Conservation (phyloP, 2,888 invertebrate species). For the Lasius fuliginosus region DNA sequence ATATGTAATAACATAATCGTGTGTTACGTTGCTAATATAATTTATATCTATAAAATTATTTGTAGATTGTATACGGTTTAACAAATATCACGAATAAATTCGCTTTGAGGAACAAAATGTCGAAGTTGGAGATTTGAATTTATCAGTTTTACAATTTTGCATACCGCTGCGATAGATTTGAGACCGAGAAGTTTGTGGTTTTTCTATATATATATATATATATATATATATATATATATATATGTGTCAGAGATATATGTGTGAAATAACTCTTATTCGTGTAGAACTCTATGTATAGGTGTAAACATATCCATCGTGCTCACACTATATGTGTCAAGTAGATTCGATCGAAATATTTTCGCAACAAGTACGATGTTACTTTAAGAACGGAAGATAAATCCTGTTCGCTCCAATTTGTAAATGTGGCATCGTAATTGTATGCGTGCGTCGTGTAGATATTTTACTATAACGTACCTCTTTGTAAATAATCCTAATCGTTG, state of each 20-base stretch:
- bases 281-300: slow-evolving; percentile 53
- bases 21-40: background rate
- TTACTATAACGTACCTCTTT: slow-evolving; percentile 58
- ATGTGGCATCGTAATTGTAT: slow-evolving; percentile 62
- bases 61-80: background rate
- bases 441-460: slow-evolving; percentile 52
- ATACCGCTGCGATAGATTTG: slow-evolving; percentile 46
- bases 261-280: slow-evolving; percentile 51
- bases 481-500: slow-evolving; percentile 69
- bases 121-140: background rate
- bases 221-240: slow-evolving; percentile 21
- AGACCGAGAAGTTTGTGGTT: slow-evolving; percentile 13
- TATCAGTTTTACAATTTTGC: background rate
- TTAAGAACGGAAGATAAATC: slow-evolving; percentile 1
- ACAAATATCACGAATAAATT: background rate
- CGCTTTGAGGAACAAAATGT: background rate
- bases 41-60: slow-evolving; percentile 24
- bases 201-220: slow-evolving; percentile 11
- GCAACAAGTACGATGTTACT: slow-evolving; percentile 54
- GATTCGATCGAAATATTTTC: slow-evolving; percentile 37
- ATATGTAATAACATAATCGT: background rate
- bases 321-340: slow-evolving; percentile 60
- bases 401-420: slow-evolving; percentile 21
- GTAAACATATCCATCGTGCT: slow-evolving; percentile 63
- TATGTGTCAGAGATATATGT: slow-evolving; percentile 22